Evolutionary conservation across 2,888 invertebrate genomes (phyloP).

Genomic region (Amiota minor): DNA sequence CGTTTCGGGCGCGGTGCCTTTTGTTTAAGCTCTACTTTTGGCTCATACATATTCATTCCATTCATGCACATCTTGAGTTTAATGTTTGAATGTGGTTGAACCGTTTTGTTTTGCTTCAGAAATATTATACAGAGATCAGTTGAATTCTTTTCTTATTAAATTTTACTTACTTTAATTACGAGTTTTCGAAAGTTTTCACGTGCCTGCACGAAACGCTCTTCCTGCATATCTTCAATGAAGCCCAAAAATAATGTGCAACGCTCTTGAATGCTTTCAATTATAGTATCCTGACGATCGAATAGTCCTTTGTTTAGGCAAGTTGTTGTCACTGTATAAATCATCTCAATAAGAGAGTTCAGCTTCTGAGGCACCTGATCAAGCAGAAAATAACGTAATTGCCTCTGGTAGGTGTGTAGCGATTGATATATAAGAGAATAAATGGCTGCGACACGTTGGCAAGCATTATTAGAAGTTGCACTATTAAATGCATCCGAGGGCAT

Average conservation of each 20-base stretch:
- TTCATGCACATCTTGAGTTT: conserved; percentile 55
- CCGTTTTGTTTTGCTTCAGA: background rate
- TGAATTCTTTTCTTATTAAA: background rate
- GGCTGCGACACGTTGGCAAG: conserved; percentile 52
- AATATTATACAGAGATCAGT: background rate
- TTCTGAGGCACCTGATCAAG: conserved; percentile 75
- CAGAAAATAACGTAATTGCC: conserved; percentile 75
- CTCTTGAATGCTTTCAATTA: conserved; percentile 47
- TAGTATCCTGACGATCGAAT: conserved; percentile 54
- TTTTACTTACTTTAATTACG: background rate
- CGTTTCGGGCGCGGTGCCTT: conserved; percentile 2
- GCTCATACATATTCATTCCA: conserved; percentile 57
- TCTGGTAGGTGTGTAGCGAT: conserved; percentile 74
- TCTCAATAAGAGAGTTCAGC: conserved; percentile 69
- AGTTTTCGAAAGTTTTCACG: conserved; percentile 40
- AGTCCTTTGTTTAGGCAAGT: conserved; percentile 56
- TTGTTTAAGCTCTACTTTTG: conserved; percentile 48
- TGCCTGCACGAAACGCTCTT: conserved; percentile 38
- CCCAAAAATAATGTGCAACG: conserved; percentile 45
- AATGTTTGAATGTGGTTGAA: conserved; percentile 42
- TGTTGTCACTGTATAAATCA: conserved; percentile 46
- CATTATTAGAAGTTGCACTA: conserved; percentile 50
- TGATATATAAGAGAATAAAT: conserved; percentile 74
- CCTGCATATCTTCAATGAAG: conserved; percentile 46
- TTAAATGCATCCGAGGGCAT: conserved; percentile 28